A percentile compares a stretch with the other conserved stretches of the same genome.
Evolutionary conservation across 2,797 vertebrate genomes (phyloP).

Genomic region (Anguilla obscura): DNA sequence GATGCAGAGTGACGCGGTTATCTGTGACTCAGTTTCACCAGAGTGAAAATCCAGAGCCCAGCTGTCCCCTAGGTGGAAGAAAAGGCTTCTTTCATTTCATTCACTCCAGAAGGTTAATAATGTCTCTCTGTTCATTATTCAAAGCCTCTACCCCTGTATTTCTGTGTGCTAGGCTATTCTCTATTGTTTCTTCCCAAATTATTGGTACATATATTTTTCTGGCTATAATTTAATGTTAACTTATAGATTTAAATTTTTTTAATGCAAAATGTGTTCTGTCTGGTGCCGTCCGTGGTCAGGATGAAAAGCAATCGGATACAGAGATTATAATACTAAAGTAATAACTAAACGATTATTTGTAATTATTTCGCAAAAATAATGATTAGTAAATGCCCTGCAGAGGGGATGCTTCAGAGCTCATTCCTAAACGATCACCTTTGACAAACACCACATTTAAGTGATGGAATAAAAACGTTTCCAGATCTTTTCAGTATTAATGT

Average conservation of each 20-base stretch:
- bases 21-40: neutral
- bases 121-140: neutral
- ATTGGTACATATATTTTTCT: neutral
- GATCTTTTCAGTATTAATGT: neutral
- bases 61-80: neutral
- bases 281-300: neutral
- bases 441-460: neutral
- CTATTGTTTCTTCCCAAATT: neutral
- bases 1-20: neutral
- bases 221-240: neutral
- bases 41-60: neutral
- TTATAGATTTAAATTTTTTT: neutral
- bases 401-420: neutral
- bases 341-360: neutral
- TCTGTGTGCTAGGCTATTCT: neutral
- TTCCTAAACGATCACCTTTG: neutral
- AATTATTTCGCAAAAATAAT: neutral
- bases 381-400: neutral
- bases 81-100: slow-evolving; percentile 1
- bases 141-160: neutral
- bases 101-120: neutral
- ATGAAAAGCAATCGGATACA: neutral
- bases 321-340: neutral
- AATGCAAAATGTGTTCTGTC: neutral
- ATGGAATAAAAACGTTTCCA: neutral